These are phyloP conservation scores for Rhagophthalmus giganteus DNA, from an alignment of 2,888 invertebrate species.

Conservation along the genomic window DNA sequence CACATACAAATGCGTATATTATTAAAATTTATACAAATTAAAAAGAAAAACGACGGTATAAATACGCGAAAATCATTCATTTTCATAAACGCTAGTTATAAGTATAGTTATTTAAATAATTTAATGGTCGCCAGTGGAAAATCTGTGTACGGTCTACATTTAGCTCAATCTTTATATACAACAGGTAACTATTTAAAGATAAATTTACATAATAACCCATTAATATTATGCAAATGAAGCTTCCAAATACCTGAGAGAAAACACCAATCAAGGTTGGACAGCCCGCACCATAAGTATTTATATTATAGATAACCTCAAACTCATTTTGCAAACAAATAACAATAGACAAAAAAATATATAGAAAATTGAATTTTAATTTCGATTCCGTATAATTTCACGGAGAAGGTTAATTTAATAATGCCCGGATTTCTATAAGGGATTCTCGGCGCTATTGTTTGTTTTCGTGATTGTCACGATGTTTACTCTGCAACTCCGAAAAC, in stretches of 20 bases:
- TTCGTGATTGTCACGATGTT: background rate
- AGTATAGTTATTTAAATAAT: background rate
- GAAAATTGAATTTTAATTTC: background rate
- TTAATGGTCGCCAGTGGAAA: background rate
- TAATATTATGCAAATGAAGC: conserved; percentile 24
- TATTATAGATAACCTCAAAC: conserved; percentile 1
- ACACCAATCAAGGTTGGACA: conserved; percentile 16
- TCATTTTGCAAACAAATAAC: conserved; percentile 11
- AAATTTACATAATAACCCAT: conserved; percentile 19
- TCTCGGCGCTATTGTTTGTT: background rate
- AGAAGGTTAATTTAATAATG: too few species aligned
- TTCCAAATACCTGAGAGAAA: conserved; percentile 14
- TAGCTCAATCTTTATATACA: background rate
- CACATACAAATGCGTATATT: too few species aligned
- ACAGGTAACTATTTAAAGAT: conserved; percentile 3
- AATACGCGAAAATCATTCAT: too few species aligned
- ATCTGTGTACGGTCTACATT: background rate
- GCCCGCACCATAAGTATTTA: conserved; percentile 9
- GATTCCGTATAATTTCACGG: too few species aligned
- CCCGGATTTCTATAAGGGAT: too few species aligned
- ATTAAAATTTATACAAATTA: too few species aligned
- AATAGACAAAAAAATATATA: background rate
- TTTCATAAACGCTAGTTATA: too few species aligned
- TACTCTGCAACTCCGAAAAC: too few species aligned
- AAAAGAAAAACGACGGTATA: too few species aligned